A percentile compares a stretch with the other conserved stretches of the same genome.
phyloP scores from a whole-genome alignment of 1,140 invertebrate species.

The Portunus trituberculatus region DNA sequence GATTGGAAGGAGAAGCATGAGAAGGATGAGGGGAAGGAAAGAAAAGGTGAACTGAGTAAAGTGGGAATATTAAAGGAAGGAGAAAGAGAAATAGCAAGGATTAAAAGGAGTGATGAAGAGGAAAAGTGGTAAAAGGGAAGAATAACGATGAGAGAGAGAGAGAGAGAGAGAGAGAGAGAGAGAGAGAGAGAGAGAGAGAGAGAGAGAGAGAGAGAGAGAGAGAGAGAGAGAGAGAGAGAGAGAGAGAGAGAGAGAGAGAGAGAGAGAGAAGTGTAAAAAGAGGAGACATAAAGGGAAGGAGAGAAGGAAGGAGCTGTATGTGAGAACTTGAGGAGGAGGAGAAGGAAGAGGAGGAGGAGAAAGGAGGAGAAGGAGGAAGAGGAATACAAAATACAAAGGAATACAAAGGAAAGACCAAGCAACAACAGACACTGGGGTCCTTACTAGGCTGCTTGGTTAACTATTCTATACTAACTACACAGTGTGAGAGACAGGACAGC shows the following conservation, averaged over 20 bases:
- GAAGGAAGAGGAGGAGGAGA: too few relatives aligned
- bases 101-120: too few relatives aligned
- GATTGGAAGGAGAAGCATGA: background rate
- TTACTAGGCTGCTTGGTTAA: too few relatives aligned
- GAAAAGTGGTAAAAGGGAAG: too few relatives aligned
- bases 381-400: too few relatives aligned
- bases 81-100: background rate
- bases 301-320: background rate
- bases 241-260: background rate
- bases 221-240: background rate
- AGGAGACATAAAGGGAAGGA: too few relatives aligned
- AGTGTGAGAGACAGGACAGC: background rate
- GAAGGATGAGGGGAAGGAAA: background rate
- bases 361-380: too few relatives aligned
- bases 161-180: background rate
- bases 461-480: too few relatives aligned
- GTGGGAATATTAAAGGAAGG: background rate
- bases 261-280: background rate
- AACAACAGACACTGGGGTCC: too few relatives aligned
- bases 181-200: background rate
- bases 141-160: background rate
- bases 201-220: background rate
- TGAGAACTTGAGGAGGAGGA: background rate
- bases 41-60: background rate
- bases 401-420: too few relatives aligned